Evolutionary conservation across 2,797 vertebrate species (phyloP), one percentile per base, ranked within the genome.

Genomic region (Anguilla megastoma): DNA sequence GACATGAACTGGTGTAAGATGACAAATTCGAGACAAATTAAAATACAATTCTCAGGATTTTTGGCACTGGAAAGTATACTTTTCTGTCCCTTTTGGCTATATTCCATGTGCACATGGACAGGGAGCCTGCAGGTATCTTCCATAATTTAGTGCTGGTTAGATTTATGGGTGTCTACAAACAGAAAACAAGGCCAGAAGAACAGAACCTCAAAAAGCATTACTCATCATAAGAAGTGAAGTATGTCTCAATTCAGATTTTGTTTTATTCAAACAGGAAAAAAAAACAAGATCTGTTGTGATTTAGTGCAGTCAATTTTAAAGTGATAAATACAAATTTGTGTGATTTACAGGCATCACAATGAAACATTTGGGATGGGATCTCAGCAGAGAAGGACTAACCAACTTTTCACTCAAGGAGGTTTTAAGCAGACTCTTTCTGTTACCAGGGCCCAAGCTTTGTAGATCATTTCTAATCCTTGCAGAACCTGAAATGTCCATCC

Each of bases 221-320:
- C 69, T 30, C 71, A 76, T 16, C 30, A 41, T 21, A 12, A 86
- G 56, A 36, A 9, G 12, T 56, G 12, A 56, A 56, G 12, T n/a
- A 24, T 66, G 3, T 21, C 24, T 66, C 60, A n/a, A 66, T 66
- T 66, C 9, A n/a, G 21, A 66, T 66, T 24, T 36, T 76, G 71
- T 30, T 69, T 69, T 69, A n/a, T 69, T 27, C n/a, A 69, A 69
- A 30, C 71, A 76, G 71, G 33, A 41, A 76, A 76, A 76, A 36
- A 41, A 41, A 27, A 27, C 2, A 69, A 69, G 7, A 69, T 8
- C n/a, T 30, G 5, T 27, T 8, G 66, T 69, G 66, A 69, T 69
- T 27, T 21, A 4, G 63, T 24, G 7, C 21, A 21, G 63, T 24
- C 63, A 66, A 7, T 66, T 66, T n/a, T 14, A 60, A 41, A 41